phyloP scores from a whole-genome alignment of 2,888 invertebrate species.

The Cerastoderma edule region DNA sequence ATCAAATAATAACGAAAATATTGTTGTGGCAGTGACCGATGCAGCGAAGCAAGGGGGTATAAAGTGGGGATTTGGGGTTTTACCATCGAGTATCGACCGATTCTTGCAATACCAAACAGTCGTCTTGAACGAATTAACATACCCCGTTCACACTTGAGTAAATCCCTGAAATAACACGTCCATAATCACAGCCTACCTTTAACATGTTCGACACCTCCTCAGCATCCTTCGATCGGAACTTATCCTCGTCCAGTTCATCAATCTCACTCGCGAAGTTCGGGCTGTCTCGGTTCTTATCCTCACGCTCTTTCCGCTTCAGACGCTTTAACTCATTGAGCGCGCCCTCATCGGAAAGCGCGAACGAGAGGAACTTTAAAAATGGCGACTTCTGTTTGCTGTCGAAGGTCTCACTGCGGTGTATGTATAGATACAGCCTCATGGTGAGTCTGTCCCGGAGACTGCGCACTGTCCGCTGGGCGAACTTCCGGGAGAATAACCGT shows the following conservation, averaged over 20 bases:
- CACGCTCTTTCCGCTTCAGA: slow-evolving; percentile 53
- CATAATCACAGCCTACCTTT: too few species aligned
- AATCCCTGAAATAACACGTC: too few species aligned
- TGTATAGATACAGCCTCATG: slow-evolving; percentile 71
- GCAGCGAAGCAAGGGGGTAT: too few species aligned
- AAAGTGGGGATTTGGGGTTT: too few species aligned
- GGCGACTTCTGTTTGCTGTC: slow-evolving; percentile 54
- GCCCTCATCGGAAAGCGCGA: slow-evolving; percentile 67
- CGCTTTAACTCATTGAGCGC: slow-evolving; percentile 55
- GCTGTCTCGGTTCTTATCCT: slow-evolving; percentile 26
- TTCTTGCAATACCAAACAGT: too few species aligned
- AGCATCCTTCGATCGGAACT: slow-evolving; percentile 47
- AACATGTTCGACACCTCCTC: slow-evolving; percentile 58
- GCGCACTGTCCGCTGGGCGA: slow-evolving; percentile 59
- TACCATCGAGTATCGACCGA: too few species aligned
- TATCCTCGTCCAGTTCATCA: slow-evolving; percentile 21
- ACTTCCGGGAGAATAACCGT: slow-evolving; percentile 69
- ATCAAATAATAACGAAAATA: too few species aligned
- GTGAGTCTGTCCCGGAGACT: slow-evolving; percentile 67
- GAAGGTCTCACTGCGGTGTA: slow-evolving; percentile 65
- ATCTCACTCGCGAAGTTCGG: slow-evolving; percentile 15
- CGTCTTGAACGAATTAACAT: too few species aligned
- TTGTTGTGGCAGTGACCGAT: too few species aligned
- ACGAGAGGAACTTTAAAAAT: slow-evolving; percentile 74
- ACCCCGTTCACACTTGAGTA: too few species aligned